Conservation (phyloP, 2,888 invertebrate genomes). For the Andrena bucephala region DNA sequence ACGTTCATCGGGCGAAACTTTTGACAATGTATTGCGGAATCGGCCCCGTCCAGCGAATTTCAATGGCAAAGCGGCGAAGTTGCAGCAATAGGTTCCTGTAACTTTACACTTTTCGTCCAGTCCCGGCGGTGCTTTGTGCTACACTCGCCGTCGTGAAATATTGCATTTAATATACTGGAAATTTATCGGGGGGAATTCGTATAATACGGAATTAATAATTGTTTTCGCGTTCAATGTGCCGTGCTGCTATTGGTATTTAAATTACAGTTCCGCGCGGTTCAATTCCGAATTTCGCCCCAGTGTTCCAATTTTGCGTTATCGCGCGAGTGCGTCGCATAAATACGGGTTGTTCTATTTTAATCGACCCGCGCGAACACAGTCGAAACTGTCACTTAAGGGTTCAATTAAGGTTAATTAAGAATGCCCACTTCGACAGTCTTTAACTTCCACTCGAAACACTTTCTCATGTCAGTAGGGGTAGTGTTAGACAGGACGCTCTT, state of each 20-base stretch:
- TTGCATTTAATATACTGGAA: conserved; percentile 36
- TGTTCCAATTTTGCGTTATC: conserved; percentile 3
- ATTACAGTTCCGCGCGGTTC: conserved; percentile 6
- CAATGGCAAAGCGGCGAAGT: conserved; percentile 53
- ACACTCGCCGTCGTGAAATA: conserved; percentile 24
- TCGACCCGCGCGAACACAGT: background rate
- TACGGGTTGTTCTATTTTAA: background rate
- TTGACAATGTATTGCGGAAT: conserved; percentile 57
- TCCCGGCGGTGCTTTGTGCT: conserved; percentile 37
- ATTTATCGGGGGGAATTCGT: conserved; percentile 7
- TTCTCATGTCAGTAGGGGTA: too few species aligned
- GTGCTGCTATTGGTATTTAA: background rate
- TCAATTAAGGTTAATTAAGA: too few species aligned
- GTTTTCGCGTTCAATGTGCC: background rate
- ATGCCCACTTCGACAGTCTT: too few species aligned
- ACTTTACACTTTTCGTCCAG: conserved; percentile 53
- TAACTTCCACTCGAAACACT: too few species aligned
- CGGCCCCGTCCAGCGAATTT: conserved; percentile 47
- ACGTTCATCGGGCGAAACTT: conserved; percentile 58
- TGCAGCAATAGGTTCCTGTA: conserved; percentile 32
- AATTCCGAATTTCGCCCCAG: background rate
- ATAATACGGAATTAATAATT: conserved; percentile 24
- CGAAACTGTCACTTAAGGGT: background rate
- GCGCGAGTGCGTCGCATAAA: background rate
- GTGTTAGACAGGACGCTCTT: too few species aligned